These are phyloP conservation scores for Metellina segmentata DNA, from an alignment of 2,888 invertebrate genomes.

Conservation along the genomic window DNA sequence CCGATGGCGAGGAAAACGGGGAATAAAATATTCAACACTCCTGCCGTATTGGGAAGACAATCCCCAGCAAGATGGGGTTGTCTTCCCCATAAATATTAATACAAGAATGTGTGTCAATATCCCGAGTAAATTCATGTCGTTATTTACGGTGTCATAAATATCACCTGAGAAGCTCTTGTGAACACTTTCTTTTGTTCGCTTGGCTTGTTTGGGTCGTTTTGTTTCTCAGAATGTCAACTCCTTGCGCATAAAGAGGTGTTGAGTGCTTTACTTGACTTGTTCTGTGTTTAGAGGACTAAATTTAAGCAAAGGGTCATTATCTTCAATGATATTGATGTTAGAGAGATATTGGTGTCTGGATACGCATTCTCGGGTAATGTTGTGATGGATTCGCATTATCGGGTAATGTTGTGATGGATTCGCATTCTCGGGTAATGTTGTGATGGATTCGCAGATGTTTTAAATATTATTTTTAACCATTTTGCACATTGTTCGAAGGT, in stretches of 20 bases:
- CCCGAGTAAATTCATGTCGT: neutral
- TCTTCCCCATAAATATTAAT: neutral
- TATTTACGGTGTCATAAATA: neutral
- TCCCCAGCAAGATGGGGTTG: neutral
- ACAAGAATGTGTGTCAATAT: neutral
- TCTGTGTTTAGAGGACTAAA: neutral
- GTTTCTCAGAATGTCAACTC: neutral
- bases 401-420: no score
- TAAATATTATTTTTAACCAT: no score
- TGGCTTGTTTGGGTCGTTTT: neutral
- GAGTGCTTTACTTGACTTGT: neutral
- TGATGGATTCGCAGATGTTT: no score
- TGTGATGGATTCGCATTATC: no score
- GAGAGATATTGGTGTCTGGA: no score
- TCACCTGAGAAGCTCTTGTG: neutral
- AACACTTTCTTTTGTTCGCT: neutral
- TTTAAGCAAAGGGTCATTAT: no score
- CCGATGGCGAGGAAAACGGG: neutral
- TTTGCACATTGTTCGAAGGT: no score
- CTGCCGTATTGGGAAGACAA: neutral
- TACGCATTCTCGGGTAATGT: no score
- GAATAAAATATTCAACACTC: neutral
- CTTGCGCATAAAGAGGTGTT: neutral
- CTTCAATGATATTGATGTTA: no score
- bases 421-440: no score